phyloP scores from a whole-genome alignment of 2,888 invertebrate species.

The Scaptomyza polygonia region DNA sequence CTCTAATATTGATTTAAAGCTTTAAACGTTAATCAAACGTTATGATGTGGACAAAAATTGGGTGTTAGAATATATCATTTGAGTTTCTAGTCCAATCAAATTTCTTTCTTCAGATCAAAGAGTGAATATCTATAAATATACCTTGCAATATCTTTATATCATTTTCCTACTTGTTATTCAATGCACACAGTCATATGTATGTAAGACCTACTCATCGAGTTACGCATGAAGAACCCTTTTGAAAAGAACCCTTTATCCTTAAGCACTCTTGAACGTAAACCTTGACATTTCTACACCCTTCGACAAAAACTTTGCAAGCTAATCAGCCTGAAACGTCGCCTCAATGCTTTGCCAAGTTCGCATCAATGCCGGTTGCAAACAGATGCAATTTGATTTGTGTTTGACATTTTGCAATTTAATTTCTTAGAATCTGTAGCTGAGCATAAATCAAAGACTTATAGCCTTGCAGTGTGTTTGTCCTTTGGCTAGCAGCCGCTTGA shows the following conservation, averaged over 20 bases:
- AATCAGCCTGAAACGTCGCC: slow-evolving; percentile 35
- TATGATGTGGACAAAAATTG: neutral
- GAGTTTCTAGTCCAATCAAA: too few species aligned
- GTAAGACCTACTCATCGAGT: neutral
- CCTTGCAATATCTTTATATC: neutral
- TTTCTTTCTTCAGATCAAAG: too few species aligned
- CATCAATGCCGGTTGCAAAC: slow-evolving; percentile 36
- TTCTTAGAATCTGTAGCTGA: slow-evolving; percentile 44
- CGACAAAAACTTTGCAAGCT: slow-evolving; percentile 1
- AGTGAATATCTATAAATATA: neutral
- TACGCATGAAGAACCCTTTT: neutral
- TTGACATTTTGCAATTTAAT: slow-evolving; percentile 71
- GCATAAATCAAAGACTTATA: slow-evolving; percentile 62
- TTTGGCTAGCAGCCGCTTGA: slow-evolving; percentile 14
- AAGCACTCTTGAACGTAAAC: slow-evolving; percentile 15
- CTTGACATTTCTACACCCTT: slow-evolving; percentile 61
- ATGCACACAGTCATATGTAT: neutral
- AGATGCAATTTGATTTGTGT: slow-evolving; percentile 72
- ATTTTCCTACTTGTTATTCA: neutral
- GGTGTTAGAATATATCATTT: neutral
- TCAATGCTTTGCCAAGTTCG: slow-evolving; percentile 40
- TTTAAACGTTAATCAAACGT: neutral
- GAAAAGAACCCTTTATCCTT: neutral
- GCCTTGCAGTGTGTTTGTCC: neutral
- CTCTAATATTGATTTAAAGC: neutral